Percentiles rank a stretch among this genome's conserved stretches.
Conservation (phyloP, 2,797 vertebrate species). For the Sandelia bainsii region DNA sequence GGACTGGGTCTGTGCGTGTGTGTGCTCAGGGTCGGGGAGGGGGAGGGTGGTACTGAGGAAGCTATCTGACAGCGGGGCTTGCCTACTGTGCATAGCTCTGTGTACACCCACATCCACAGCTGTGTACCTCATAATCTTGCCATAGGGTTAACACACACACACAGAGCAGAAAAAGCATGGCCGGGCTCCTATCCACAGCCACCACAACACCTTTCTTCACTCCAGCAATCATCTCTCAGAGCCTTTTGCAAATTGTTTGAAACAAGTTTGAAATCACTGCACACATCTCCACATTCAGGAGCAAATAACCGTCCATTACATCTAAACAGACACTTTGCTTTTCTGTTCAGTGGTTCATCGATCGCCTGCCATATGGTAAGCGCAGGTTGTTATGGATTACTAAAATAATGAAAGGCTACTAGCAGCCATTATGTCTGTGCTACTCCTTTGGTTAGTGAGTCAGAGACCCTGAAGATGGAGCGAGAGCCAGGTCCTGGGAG, state of each 20-base stretch:
- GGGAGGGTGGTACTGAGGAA: slow-evolving; percentile 56
- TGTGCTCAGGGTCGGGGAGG: slow-evolving; percentile 23
- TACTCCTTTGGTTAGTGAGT: slow-evolving; percentile 71
- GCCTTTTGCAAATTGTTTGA: slow-evolving; percentile 33
- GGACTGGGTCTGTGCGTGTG: slow-evolving; percentile 25
- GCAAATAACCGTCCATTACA: slow-evolving; percentile 52
- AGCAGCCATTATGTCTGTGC: slow-evolving; percentile 52
- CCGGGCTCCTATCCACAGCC: slow-evolving; percentile 33
- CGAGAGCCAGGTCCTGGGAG: slow-evolving; percentile 67
- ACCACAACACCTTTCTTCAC: slow-evolving; percentile 29
- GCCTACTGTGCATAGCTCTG: slow-evolving; percentile 64
- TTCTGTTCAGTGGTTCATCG: slow-evolving; percentile 57
- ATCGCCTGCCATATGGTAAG: slow-evolving; percentile 71
- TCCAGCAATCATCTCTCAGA: slow-evolving; percentile 26
- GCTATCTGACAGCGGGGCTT: slow-evolving; percentile 76
- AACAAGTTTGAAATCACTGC: slow-evolving; percentile 41
- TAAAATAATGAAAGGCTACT: slow-evolving; percentile 71
- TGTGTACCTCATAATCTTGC: slow-evolving; percentile 74
- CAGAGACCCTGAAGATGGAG: slow-evolving; percentile 76
- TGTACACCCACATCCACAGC: slow-evolving; percentile 79
- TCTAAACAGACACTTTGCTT: slow-evolving; percentile 58
- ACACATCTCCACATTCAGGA: slow-evolving; percentile 28
- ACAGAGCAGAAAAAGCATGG: slow-evolving; percentile 33
- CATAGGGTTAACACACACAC: slow-evolving; percentile 57
- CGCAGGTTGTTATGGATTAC: slow-evolving; percentile 71